Conservation (phyloP, 1,140 invertebrate species). For the Trichonephila inaurata region DNA sequence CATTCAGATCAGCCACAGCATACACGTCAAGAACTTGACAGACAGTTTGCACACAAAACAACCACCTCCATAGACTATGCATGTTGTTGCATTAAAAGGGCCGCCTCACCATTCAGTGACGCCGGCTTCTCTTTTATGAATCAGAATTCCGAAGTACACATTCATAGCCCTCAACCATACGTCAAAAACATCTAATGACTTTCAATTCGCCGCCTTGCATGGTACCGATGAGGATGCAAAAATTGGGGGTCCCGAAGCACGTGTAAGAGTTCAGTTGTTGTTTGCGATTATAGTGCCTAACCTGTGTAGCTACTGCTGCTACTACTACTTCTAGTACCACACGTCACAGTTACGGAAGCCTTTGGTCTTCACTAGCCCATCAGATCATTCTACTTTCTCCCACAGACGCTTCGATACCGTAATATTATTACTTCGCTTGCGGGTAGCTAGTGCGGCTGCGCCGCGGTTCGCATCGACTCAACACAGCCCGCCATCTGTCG, state of each 20-base stretch:
- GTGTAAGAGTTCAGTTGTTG: background rate
- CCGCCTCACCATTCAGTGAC: slow-evolving; percentile 19
- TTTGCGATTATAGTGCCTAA: slow-evolving; percentile 10
- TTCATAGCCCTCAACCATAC: background rate
- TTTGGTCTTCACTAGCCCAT: slow-evolving; percentile 1
- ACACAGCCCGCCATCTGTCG: slow-evolving; percentile 27
- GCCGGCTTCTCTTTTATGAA: slow-evolving; percentile 52
- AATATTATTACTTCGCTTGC: slow-evolving; percentile 43
- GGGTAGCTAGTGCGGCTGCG: slow-evolving; percentile 39
- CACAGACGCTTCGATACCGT: slow-evolving; percentile 50
- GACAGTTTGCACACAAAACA: slow-evolving; percentile 45
- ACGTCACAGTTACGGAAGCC: background rate
- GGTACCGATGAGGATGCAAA: background rate
- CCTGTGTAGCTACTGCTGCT: background rate
- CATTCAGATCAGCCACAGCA: slow-evolving; percentile 56
- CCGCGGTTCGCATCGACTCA: slow-evolving; percentile 2
- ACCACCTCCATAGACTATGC: slow-evolving; percentile 22
- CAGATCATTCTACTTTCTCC: slow-evolving; percentile 14
- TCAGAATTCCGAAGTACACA: slow-evolving; percentile 3
- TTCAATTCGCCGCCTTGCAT: slow-evolving; percentile 16
- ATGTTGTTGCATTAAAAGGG: background rate
- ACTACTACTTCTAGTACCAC: background rate
- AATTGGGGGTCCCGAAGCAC: background rate
- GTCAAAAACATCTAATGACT: background rate
- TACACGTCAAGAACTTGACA: background rate